Base-by-base conservation (phyloP, 1,140 invertebrate species). In the Paramacrobiotus metropolitanus region DNA sequence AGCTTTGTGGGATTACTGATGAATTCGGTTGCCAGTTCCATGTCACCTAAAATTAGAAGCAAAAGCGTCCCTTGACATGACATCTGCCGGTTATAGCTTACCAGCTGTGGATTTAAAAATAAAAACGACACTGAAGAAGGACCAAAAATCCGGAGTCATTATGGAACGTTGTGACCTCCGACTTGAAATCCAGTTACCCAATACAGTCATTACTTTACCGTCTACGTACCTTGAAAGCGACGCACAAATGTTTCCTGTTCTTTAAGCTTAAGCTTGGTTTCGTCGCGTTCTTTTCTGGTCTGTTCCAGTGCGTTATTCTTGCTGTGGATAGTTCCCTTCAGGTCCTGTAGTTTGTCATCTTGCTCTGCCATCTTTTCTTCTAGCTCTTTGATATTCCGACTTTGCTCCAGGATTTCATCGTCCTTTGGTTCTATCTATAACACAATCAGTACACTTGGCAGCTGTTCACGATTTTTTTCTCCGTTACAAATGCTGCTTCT, bases 371-470 rank as follows among this genome's bases (percentile, higher is more conserved):
- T 86, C 69, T 86, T 83, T 40, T 83, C 78, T 65, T 83, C 83
- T 72, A 86, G 81, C 48, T 83, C 81, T 68, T 81, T 80, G 48
- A 90, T 89, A 60, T 76, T 72, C 60, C 71, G 70, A 28, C 24
- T 55, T 24, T 55, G 48, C 24, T 55, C 48, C 48, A 24, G 9
- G 28, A 55, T 55, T 66, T 82, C 81, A 34, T 77, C 73, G 65
- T 89, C 85, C 64, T 83, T 78, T 1, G 85, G 85, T 68, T 88
- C 83, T 66, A 90, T 85, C 73, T 88, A 81, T n/a, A n/a, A n/a
- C n/a, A n/a, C n/a, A n/a, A n/a, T n/a, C n/a, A n/a, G n/a, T n/a
- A n/a, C n/a, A n/a, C n/a, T n/a, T n/a, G n/a, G n/a, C n/a, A n/a
- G n/a, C n/a, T n/a, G n/a, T n/a, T n/a, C n/a, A n/a, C n/a, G n/a